Base-by-base conservation (phyloP, 2,888 invertebrate genomes). In the Phasia obesa region DNA sequence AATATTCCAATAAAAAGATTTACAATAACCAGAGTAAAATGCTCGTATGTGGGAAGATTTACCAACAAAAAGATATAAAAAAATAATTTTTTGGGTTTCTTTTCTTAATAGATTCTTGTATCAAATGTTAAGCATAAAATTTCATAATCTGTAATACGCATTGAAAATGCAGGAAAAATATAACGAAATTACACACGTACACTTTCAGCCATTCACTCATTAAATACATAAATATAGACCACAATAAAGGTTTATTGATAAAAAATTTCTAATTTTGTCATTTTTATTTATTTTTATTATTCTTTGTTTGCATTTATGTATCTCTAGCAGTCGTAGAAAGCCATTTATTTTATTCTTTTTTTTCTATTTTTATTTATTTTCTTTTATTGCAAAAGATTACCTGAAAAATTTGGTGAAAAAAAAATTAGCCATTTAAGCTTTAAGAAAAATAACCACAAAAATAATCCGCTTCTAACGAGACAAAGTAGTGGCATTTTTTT, bases 391-490 rank as follows among this genome's bases (percentile, higher is more conserved):
- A 7, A 57, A 67, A 47, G 23, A 35, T 35, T 35, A 11, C 11
- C 11, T 35, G 11, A 35, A 35, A 35, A 35, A 11, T 35, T 35
- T 35, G 11, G 35, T 11, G 11, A 35, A 35, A 9, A 35, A 64
- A 70, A 13, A 15, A 57, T 42, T 57, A 51, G 49, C 42, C 19
- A 31, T 31, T 59, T 49, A 67, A 47, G 51, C 15, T 57, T 53
- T 62, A 67, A 60, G 42, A 59, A 65, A 77, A 57, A 67, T 60
- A 79, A 60, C 60, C 79, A 55, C 75, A 75, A 71, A 82, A 65
- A 64, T 83, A 79, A 83, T 83, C 83, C 79, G 75, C 79, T 65
- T 71, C 75, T 75, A 83, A 75, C 78, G 74, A 83, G 70, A 75
- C 82, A 78, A 78, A 82, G 69, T 70, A 59, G 59, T 65, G 67